A percentile compares a stretch with the other conserved stretches of the same genome.
phyloP scores from a whole-genome alignment of 2,113 vertebrate genomes.

The Mormoops blainvillei region DNA sequence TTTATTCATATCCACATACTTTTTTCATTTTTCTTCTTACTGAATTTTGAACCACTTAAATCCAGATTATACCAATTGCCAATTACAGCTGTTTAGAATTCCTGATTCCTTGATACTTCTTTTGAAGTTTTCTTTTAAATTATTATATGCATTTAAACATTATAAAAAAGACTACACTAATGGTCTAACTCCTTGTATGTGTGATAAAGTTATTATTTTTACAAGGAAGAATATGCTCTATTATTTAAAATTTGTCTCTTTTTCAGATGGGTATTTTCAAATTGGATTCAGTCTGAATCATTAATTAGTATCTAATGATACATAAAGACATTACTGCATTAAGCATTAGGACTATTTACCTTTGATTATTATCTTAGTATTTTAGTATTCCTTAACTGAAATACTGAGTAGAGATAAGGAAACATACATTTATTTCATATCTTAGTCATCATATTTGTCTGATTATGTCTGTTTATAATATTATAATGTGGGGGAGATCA shows the following conservation, averaged over 20 bases:
- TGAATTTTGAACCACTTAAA: constrained; percentile 37
- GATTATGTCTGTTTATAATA: background rate
- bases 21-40: background rate
- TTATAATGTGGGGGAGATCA: background rate
- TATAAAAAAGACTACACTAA: background rate
- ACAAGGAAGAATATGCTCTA: background rate
- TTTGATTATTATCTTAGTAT: background rate
- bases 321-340: background rate
- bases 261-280: background rate
- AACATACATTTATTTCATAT: background rate
- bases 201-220: background rate
- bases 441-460: background rate
- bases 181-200: background rate
- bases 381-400: background rate
- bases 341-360: background rate
- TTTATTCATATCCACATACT: background rate
- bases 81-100: background rate
- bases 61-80: background rate
- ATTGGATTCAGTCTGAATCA: background rate
- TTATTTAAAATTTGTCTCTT: background rate
- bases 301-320: background rate
- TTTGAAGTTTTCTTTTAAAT: background rate
- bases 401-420: background rate
- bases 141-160: background rate
- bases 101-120: background rate